Base-by-base conservation (phyloP, 2,113 vertebrate species). In the Crotalus helleri region DNA sequence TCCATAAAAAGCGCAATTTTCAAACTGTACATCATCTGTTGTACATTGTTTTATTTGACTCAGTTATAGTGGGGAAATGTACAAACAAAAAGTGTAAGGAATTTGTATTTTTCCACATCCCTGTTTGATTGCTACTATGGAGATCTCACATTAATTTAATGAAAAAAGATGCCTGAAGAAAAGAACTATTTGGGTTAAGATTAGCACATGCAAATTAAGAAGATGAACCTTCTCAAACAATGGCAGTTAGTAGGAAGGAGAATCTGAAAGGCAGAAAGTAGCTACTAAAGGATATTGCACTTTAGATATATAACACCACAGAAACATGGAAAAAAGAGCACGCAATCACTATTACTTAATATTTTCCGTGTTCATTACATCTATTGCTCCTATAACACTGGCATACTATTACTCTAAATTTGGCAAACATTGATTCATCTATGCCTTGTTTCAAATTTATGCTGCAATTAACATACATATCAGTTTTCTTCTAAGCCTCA, bases 391-490 rank as follows among this genome's bases (percentile, higher is more conserved):
- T 69, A 92, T 94, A 94, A 86, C 59, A 95, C 54, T 33, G 86
- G 26, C 94, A 93, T 91, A 81, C 15, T 93, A 95, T 91, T 59
- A 90, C 59, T 93, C 86, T 90, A 57, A 90, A 53, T 51, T 33
- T 91, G 91, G 89, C 44, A 94, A 93, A 92, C 94, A 93, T 46
- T 85, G 93, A 92, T 91, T 58, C 87, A 17, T 93, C 53, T 69
- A 94, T 64, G 86, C 15, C 64, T 91, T 64, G n/a, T 39, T 94
- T 44, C 21, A 19, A 94, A 44, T 93, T 46, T 26, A 7, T 64
- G 89, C 89, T 94, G 54, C 55, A 86, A 92, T 90, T 94, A 95
- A 95, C 87, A 92, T 55, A 91, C 13, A 92, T 7, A 96, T 87
- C 88, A 92, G 85, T 90, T 74, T 93, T 94, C 54, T 74, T 93